These are phyloP conservation scores for Spilogale gracilis DNA, from an alignment of 2,113 vertebrate species.

Conservation along the genomic window DNA sequence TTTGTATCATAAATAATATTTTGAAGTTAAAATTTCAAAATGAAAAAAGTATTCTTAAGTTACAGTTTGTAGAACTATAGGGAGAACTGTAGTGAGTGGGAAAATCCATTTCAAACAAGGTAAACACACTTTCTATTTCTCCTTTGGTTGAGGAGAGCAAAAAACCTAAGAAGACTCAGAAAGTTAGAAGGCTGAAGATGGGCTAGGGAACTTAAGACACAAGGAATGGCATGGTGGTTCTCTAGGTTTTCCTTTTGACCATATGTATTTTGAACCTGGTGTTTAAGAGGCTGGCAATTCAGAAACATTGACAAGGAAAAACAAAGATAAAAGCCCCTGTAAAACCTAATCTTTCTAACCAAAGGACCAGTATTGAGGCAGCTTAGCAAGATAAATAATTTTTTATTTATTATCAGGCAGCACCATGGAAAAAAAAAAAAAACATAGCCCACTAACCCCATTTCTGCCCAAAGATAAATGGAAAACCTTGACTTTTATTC, in stretches of 20 bases:
- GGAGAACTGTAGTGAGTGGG: neutral
- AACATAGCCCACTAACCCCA: rapidly evolving
- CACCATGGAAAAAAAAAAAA: neutral
- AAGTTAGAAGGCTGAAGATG: neutral
- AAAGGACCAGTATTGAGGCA: neutral
- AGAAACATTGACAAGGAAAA: neutral
- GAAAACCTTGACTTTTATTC: neutral
- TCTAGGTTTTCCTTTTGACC: neutral
- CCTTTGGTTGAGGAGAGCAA: neutral
- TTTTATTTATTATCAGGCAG: neutral
- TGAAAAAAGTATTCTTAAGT: neutral
- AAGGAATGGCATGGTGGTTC: neutral
- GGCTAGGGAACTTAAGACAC: neutral
- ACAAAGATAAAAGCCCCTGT: neutral
- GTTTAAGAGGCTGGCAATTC: neutral
- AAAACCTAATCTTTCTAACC: neutral
- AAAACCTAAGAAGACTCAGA: neutral
- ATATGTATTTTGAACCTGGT: neutral
- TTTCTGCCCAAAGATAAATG: neutral
- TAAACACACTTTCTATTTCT: neutral
- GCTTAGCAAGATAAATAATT: neutral
- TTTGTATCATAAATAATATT: neutral
- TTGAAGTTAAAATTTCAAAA: neutral
- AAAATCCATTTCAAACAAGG: neutral
- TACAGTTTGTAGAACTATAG: neutral